Conservation (phyloP, 2,797 vertebrate genomes). For the Takifugu ocellatus region DNA sequence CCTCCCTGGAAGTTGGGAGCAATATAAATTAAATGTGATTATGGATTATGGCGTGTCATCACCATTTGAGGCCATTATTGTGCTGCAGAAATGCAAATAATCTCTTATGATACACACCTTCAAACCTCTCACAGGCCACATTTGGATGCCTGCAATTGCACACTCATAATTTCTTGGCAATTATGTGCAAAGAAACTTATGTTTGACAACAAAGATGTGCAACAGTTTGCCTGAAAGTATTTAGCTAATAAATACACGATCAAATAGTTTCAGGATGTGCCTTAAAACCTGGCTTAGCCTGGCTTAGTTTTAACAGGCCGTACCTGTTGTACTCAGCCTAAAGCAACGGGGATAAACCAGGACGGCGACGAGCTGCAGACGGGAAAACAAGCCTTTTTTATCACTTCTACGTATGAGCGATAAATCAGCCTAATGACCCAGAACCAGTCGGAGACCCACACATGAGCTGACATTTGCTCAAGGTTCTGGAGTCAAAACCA, state of each 20-base stretch:
- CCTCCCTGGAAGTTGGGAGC: neutral
- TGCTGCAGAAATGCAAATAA: too few relatives aligned
- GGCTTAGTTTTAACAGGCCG: constrained; percentile 19
- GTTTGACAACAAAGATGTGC: neutral
- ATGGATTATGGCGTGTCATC: too few relatives aligned
- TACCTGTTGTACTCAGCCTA: neutral
- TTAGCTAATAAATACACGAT: neutral
- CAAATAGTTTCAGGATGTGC: constrained; percentile 22
- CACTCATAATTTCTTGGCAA: neutral
- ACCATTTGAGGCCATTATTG: too few relatives aligned
- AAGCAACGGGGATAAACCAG: neutral
- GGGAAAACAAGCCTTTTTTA: too few relatives aligned
- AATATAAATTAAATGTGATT: too few relatives aligned
- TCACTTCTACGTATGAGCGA: too few relatives aligned
- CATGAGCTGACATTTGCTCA: neutral
- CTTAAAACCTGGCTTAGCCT: constrained; percentile 35
- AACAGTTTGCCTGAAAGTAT: constrained; percentile 23
- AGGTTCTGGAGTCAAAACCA: too few relatives aligned
- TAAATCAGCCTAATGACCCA: constrained; percentile 13
- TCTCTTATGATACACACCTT: too few relatives aligned
- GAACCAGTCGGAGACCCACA: constrained; percentile 47
- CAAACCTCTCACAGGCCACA: neutral
- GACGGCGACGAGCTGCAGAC: too few relatives aligned
- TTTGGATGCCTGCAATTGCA: neutral
- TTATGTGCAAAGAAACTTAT: neutral